Evolutionary conservation across 2,797 vertebrate species (phyloP).

Genomic region (Sebastes oblongus): DNA sequence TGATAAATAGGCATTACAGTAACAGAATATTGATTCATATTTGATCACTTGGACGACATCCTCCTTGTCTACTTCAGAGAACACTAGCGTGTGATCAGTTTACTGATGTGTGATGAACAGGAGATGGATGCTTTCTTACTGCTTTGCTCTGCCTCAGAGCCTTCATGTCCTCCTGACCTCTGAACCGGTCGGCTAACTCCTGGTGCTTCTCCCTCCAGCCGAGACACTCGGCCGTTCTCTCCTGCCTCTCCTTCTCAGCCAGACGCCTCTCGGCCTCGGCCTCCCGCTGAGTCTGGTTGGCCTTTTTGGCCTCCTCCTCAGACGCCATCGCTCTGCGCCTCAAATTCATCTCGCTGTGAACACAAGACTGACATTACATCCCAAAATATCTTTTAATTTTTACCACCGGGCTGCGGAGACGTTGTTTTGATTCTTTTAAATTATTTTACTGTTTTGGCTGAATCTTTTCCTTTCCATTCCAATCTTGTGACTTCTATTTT

Average conservation of each 20-base stretch:
- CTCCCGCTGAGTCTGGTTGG: slow-evolving; percentile 67
- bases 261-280: slow-evolving; percentile 70
- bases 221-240: slow-evolving; percentile 72
- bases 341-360: slow-evolving; percentile 67
- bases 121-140: slow-evolving; percentile 49
- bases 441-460: background rate
- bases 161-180: slow-evolving; percentile 75
- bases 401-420: background rate
- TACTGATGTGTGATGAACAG: no score
- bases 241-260: slow-evolving; percentile 70
- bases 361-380: background rate
- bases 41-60: no score
- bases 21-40: no score
- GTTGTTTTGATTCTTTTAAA: background rate
- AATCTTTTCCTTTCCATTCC: no score
- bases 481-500: background rate
- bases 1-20: no score
- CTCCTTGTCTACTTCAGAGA: accelerated
- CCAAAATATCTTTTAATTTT: background rate
- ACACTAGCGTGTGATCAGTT: background rate
- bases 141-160: slow-evolving; percentile 78
- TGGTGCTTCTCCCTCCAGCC: slow-evolving; percentile 78
- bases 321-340: slow-evolving; percentile 62
- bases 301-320: slow-evolving; percentile 70
- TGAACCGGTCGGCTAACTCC: slow-evolving; percentile 52